A percentile compares a stretch with the other conserved stretches of the same genome.
phyloP scores from a whole-genome alignment of 2,797 vertebrate genomes.

The Hypotaenidia philippensis region DNA sequence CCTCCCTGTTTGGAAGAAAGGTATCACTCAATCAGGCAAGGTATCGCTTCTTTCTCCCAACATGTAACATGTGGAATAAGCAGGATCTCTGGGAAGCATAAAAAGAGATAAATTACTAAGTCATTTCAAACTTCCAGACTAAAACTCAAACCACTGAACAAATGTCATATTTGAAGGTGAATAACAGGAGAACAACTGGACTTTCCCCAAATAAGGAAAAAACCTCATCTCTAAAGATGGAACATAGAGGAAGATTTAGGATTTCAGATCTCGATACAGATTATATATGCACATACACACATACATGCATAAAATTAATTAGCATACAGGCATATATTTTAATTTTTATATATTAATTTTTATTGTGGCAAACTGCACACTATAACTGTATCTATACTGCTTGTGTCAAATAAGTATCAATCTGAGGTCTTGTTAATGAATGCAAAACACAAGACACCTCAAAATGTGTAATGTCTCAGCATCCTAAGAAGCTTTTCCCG shows the following conservation, averaged over 20 bases:
- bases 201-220: not conserved
- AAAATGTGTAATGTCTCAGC: not conserved
- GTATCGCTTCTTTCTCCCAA: not conserved
- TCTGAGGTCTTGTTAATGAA: not conserved
- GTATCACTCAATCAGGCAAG: not conserved
- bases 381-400: not conserved
- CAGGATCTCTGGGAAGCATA: not conserved
- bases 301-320: not conserved
- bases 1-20: not conserved
- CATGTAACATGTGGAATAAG: accelerated
- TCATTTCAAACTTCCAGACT: not conserved
- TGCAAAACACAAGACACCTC: not conserved
- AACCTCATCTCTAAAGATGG: not conserved
- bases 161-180: not conserved
- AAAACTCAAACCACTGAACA: not conserved
- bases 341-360: not conserved
- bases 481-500: not conserved
- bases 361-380: not conserved
- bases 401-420: not conserved
- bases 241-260: not conserved
- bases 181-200: not conserved
- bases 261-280: not conserved
- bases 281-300: not conserved
- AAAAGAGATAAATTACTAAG: not conserved
- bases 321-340: not conserved